These are phyloP conservation scores for Limnephilus auricula DNA, from an alignment of 2,888 invertebrate genomes.

Conservation along the genomic window DNA sequence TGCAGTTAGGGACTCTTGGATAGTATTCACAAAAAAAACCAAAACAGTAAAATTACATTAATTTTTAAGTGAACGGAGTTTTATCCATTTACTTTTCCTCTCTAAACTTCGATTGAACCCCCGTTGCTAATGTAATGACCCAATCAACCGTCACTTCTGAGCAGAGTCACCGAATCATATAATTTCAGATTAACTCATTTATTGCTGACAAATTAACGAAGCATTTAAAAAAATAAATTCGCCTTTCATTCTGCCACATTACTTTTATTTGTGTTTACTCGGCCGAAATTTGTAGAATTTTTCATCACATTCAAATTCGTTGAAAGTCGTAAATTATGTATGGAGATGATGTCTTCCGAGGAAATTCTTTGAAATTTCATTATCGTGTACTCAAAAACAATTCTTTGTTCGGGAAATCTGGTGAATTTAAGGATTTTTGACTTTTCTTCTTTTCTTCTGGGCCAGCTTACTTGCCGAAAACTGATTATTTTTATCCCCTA, in stretches of 20 bases:
- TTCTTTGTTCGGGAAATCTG: constrained; percentile 25
- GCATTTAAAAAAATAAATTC: not conserved
- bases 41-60: too few species aligned
- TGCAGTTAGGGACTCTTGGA: too few species aligned
- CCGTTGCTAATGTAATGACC: too few species aligned
- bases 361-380: constrained; percentile 43
- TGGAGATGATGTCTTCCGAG: constrained; percentile 13
- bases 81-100: too few species aligned
- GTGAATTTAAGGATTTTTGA: constrained; percentile 30
- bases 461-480: constrained; percentile 4
- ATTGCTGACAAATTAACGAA: not conserved
- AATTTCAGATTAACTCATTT: not conserved
- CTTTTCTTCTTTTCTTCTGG: constrained; percentile 33
- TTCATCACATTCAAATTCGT: not conserved
- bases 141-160: too few species aligned
- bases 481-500: constrained; percentile 22
- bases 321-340: constrained; percentile 18
- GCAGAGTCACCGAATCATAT: not conserved
- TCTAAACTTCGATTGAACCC: too few species aligned
- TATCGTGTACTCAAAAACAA: constrained; percentile 31
- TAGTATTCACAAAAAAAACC: too few species aligned
- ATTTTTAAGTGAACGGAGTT: too few species aligned
- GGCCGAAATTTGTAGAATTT: not conserved
- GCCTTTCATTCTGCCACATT: not conserved
- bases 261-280: not conserved